phyloP scores from a whole-genome alignment of 1,140 invertebrate species.

The Octopus sinensis region DNA sequence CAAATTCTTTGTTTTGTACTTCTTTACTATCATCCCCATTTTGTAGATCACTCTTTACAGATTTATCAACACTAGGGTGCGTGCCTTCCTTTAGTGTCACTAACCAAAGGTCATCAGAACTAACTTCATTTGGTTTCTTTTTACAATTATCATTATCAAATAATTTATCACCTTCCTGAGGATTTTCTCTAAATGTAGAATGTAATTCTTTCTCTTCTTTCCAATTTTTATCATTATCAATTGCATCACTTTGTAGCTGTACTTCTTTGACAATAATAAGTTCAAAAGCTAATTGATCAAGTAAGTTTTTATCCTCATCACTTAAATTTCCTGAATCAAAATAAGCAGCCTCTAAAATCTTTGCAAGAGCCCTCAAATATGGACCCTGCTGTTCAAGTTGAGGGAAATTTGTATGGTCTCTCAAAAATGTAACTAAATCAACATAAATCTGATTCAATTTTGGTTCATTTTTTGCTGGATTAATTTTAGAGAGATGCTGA shows the following conservation, averaged over 20 bases:
- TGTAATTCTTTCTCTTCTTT: no score
- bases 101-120: no score
- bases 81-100: no score
- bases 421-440: conserved; percentile 35
- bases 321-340: conserved; percentile 37
- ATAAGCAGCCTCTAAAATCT: conserved; percentile 43
- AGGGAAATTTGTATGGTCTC: conserved; percentile 44
- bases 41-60: no score
- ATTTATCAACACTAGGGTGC: no score
- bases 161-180: no score
- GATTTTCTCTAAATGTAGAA: no score
- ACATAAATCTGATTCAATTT: conserved; percentile 45
- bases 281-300: conserved; percentile 33
- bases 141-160: no score
- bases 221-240: neutral
- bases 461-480: conserved; percentile 27
- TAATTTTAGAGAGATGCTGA: conserved; percentile 23
- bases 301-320: conserved; percentile 25
- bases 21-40: no score
- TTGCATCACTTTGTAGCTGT: neutral
- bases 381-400: conserved; percentile 31
- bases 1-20: no score
- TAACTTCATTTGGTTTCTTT: no score
- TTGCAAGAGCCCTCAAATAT: conserved; percentile 42
- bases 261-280: conserved; percentile 28